Conservation (phyloP, 1,140 invertebrate species). For the Nebria ingens region DNA sequence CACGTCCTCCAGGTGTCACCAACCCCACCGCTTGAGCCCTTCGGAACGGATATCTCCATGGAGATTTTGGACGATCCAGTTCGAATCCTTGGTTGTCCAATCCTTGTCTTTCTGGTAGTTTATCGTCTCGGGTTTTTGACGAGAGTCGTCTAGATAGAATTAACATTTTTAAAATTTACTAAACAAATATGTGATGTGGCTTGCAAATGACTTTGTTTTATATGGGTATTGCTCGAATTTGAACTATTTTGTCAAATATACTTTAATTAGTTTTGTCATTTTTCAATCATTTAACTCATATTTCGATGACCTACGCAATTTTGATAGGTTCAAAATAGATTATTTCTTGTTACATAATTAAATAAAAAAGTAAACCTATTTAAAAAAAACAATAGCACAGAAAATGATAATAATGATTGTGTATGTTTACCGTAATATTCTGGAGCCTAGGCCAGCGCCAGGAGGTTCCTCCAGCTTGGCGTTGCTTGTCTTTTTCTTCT, state of each 20-base stretch:
- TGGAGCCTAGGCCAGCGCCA: slow-evolving; percentile 42
- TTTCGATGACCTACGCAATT: no score
- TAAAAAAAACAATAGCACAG: no score
- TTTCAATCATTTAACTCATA: no score
- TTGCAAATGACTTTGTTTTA: background rate
- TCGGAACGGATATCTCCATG: slow-evolving; percentile 45
- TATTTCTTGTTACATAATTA: no score
- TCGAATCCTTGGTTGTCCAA: slow-evolving; percentile 48
- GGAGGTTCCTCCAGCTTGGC: slow-evolving; percentile 49
- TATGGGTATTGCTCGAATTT: background rate
- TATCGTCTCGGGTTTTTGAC: slow-evolving; percentile 42
- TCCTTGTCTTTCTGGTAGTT: slow-evolving; percentile 31
- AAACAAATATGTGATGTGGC: background rate
- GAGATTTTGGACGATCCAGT: slow-evolving; percentile 45
- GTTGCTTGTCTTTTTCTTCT: slow-evolving; percentile 47
- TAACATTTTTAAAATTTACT: slow-evolving; percentile 13
- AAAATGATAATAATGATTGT: no score
- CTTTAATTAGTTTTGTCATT: no score
- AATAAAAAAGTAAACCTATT: no score
- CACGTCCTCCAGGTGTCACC: slow-evolving; percentile 19
- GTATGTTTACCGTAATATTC: slow-evolving; percentile 51
- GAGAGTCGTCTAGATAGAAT: slow-evolving; percentile 44
- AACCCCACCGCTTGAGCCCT: slow-evolving; percentile 23
- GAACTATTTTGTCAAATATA: slow-evolving; percentile 2
- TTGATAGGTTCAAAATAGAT: no score